Evolutionary conservation across 2,888 invertebrate species (phyloP), one percentile per base, ranked within the genome.

Genomic region (Tetanocera ferruginea): DNA sequence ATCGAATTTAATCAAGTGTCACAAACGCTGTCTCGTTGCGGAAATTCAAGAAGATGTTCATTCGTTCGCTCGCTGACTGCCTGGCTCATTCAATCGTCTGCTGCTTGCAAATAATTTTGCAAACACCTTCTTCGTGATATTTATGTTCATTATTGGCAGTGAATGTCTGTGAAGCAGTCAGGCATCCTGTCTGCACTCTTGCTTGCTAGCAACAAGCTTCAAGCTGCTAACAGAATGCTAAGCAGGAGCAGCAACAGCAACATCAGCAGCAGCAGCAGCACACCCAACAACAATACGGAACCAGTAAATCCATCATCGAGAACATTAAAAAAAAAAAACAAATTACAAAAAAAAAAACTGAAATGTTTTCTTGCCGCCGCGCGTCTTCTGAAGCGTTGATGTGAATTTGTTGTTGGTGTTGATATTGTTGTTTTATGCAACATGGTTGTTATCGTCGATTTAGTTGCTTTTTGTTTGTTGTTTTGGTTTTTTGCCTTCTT

Each of bases 281-380:
- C 34, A 55, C 19, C 55, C 60, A 73, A 73, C 43, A 43, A 14
- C 31, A 25, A 25, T 37, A 64, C 74, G 60, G 49, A 76, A 57
- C 76, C 70, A 70, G 76, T 76, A 76, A 70, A 76, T 76, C 76
- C 76, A 76, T 76, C 76, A 76, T 76, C 76, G 66, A 52, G 8
- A 62, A 49, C 76, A 76, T 76, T 76, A 67, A 69, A 25, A 69
- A 55, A 76, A 76, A 49, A 17, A 71, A 71, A 34, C 5, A 64
- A 66, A n/a, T n/a, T n/a, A n/a, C n/a, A 69, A 43, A 19, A 51
- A 70, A 70, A 43, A 51, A 70, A 70, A 51, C 23, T n/a, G 52
- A 70, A 70, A 37, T 31, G 62, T 60, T 55, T 73, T 43, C 57
- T 19, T 73, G 17, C 34, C 2, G 43, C 19, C 2, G 43, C 19